phyloP scores from a whole-genome alignment of 2,888 invertebrate genomes.

The Drosophila falleni region DNA sequence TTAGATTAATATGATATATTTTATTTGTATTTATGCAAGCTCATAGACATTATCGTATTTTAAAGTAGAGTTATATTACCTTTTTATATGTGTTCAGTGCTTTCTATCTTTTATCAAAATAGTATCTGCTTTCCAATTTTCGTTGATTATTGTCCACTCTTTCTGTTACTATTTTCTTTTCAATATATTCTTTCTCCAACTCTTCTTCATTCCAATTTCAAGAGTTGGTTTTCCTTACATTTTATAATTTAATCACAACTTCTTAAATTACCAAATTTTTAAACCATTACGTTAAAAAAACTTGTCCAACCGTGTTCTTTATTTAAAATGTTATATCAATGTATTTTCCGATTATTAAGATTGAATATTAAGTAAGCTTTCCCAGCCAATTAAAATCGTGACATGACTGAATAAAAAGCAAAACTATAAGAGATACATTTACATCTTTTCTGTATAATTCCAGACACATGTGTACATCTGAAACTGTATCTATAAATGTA shows the following conservation, averaged over 20 bases:
- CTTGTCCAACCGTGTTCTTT: too few species aligned
- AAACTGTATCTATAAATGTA: conserved; percentile 17
- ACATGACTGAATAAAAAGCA: background rate
- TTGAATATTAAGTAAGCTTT: conserved; percentile 11
- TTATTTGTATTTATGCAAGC: background rate
- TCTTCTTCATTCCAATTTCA: background rate
- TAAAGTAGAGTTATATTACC: background rate
- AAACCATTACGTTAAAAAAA: too few species aligned
- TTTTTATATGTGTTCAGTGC: background rate
- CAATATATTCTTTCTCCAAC: background rate
- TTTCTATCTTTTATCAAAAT: background rate
- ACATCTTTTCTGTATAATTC: conserved; percentile 28
- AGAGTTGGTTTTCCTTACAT: too few species aligned
- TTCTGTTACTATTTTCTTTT: background rate
- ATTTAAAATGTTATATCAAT: background rate
- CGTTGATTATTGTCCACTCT: too few species aligned
- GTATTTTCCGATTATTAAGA: background rate
- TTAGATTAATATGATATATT: too few species aligned
- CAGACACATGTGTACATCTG: conserved; percentile 19
- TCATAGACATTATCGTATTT: background rate
- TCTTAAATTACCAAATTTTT: too few species aligned
- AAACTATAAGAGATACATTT: conserved; percentile 25
- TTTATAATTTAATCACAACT: too few species aligned
- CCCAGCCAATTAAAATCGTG: conserved; percentile 31
- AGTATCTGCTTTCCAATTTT: too few species aligned